Evolutionary conservation across 2,888 invertebrate species (phyloP), one percentile per base, ranked within the genome.

Genomic region (Cynaeus angustus): DNA sequence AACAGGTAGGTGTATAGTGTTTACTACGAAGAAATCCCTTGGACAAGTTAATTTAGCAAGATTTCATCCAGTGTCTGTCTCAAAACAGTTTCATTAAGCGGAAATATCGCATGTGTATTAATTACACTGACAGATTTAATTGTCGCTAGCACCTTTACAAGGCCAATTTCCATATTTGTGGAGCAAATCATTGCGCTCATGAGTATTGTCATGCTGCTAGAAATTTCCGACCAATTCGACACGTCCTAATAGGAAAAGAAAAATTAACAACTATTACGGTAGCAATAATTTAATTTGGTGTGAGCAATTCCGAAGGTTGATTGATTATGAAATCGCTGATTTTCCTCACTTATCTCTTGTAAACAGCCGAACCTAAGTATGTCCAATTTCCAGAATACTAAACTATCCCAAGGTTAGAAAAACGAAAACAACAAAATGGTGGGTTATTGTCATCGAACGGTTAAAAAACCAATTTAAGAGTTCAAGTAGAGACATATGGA

Each of bases 91-190:
- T 45, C 50, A 59, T 53, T 52, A 66, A 53, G 45, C 66, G 70
- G 70, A 70, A 70, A 70, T 56, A 56, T 70, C 61, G 16, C 46
- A 43, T 43, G 56, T 45, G 56, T 71, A 58, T 64, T 64, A 67
- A 68, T 68, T 68, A 71, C 21, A 68, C 65, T 68, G 71, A 65
- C 68, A 59, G 56, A 48, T 65, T 68, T 71, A 71, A 71, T 71
- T 68, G 68, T 68, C 45, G 55, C 71, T 62, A 71, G 64, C 68
- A 68, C 71, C 61, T 68, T 50, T 52, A 33, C 71, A 71, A 71
- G 71, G 71, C 65, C 71, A 55, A 61, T 68, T 58, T 58, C 71
- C 71, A 61, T 71, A 71, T 68, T 53, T 10, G 68, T 37, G 9
- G 21, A 16, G 9, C 45, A 50, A 61, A 46, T 55, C 55, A 66